Evolutionary conservation across 2,113 vertebrate genomes (phyloP).

Genomic region (Gambusia holbrooki): DNA sequence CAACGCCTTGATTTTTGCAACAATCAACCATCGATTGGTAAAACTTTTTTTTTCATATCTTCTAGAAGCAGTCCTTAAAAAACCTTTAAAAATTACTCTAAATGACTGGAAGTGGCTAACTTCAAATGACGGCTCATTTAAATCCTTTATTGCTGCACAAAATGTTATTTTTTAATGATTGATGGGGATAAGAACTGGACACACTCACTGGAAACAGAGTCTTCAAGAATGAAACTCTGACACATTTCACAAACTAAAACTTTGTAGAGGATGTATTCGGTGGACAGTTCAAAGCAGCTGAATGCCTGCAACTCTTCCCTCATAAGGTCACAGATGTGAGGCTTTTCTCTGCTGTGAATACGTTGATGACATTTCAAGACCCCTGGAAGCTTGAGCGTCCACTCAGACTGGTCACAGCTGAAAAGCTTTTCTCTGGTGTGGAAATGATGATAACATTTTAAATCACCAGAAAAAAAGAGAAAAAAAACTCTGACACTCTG

Average conservation of each 20-base stretch:
- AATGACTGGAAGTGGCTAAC: too few species aligned
- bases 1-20: too few species aligned
- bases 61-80: too few species aligned
- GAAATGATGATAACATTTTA: neutral
- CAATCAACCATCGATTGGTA: too few species aligned
- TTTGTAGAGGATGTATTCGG: neutral
- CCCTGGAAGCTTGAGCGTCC: neutral
- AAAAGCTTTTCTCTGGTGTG: neutral
- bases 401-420: neutral
- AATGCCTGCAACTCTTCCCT: neutral
- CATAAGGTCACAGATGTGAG: neutral
- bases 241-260: neutral
- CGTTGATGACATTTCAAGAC: neutral
- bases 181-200: too few species aligned
- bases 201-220: neutral
- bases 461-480: neutral
- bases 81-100: too few species aligned
- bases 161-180: too few species aligned
- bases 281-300: neutral
- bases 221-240: neutral
- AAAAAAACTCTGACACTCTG: neutral
- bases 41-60: too few species aligned
- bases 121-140: too few species aligned
- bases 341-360: neutral
- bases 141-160: too few species aligned